phyloP scores from a whole-genome alignment of 2,113 vertebrate genomes.

The Syrrhaptes paradoxus region DNA sequence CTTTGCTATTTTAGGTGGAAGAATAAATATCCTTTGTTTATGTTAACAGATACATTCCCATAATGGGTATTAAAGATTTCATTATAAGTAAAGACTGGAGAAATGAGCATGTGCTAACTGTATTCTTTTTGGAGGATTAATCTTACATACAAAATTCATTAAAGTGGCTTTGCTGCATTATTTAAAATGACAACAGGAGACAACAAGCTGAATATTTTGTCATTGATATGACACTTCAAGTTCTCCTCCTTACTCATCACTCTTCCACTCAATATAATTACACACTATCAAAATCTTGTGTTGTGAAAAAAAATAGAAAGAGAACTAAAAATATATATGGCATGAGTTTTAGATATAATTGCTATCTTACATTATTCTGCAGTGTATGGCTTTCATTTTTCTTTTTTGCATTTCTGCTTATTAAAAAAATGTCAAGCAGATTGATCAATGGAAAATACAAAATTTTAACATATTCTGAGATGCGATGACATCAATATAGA shows the following conservation, averaged over 20 bases:
- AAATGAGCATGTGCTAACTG: neutral
- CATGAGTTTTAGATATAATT: neutral
- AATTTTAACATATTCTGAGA: neutral
- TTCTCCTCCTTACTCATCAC: slow-evolving; percentile 22
- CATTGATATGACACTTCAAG: slow-evolving; percentile 30
- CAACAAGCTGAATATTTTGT: slow-evolving; percentile 52
- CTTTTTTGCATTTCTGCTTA: neutral
- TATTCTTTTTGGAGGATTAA: slow-evolving; percentile 19
- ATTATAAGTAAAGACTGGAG: neutral
- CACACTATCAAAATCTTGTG: neutral
- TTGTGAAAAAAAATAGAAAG: neutral
- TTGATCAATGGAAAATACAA: neutral
- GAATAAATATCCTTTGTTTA: neutral
- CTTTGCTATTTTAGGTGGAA: neutral
- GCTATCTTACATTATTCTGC: neutral
- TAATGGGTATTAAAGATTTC: neutral
- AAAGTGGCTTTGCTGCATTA: slow-evolving; percentile 36
- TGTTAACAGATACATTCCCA: slow-evolving; percentile 25
- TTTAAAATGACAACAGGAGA: slow-evolving; percentile 48
- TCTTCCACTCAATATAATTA: slow-evolving; percentile 28
- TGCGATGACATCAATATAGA: neutral
- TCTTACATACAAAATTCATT: slow-evolving; percentile 36
- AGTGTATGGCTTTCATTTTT: neutral
- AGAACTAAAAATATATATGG: neutral
- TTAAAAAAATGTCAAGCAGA: neutral